Conservation (phyloP, 2,888 invertebrate genomes). For the Erebia aethiops region DNA sequence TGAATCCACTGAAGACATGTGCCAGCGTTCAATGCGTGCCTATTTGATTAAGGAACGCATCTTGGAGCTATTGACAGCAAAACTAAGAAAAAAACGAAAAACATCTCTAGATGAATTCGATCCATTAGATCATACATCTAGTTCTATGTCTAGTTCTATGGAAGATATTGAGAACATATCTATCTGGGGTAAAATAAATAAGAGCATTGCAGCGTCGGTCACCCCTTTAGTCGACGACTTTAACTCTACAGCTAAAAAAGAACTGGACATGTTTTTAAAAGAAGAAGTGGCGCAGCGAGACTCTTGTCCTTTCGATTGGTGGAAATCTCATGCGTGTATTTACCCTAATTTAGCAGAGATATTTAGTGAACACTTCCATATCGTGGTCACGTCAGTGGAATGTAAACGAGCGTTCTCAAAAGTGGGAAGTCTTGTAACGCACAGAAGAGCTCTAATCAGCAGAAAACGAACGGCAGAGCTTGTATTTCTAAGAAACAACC, state of each 20-base stretch:
- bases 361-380: constrained; percentile 25
- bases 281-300: constrained; percentile 18
- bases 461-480: constrained; percentile 29
- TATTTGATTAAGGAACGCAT: constrained; percentile 6
- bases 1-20: background rate
- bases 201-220: constrained; percentile 27
- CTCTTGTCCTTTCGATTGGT: constrained; percentile 28
- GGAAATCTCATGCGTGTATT: constrained; percentile 29
- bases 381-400: constrained; percentile 33
- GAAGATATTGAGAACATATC: constrained; percentile 27
- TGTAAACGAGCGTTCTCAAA: constrained; percentile 27
- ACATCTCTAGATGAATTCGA: background rate
- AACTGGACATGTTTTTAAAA: constrained; percentile 26
- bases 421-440: too few species aligned
- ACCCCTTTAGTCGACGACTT: background rate
- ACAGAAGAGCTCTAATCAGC: constrained; percentile 2
- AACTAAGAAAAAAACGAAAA: background rate
- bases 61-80: background rate
- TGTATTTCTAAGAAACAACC: constrained; percentile 28
- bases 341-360: constrained; percentile 35
- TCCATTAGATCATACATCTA: background rate
- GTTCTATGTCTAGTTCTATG: background rate
- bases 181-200: constrained; percentile 35
- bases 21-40: constrained; percentile 6
- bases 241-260: constrained; percentile 17